Conservation (phyloP, 1,140 invertebrate species). For the Cardiocondyla obscurior region DNA sequence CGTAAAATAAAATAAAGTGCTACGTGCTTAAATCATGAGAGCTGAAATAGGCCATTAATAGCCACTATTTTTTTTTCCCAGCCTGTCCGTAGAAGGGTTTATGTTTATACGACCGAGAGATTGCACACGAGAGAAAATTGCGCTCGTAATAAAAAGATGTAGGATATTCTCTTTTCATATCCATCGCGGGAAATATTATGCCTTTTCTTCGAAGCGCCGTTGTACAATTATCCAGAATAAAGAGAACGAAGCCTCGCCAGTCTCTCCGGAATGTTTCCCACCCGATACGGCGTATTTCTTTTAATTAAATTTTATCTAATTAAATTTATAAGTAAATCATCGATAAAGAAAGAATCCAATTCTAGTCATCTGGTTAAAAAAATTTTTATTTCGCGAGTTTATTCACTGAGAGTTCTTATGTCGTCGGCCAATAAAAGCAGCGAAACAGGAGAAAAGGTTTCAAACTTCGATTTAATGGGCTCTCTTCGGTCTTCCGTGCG, state of each 20-base stretch:
- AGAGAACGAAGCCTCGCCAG: not conserved
- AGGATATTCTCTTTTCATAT: not conserved
- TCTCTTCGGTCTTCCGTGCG: not conserved
- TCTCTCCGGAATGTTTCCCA: not conserved
- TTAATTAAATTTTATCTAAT: too few species aligned
- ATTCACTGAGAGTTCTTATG: not conserved
- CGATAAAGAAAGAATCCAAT: not conserved
- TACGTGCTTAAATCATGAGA: not conserved
- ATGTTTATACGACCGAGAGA: not conserved
- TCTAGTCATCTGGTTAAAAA: too few species aligned
- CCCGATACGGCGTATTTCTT: too few species aligned
- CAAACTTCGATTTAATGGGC: constrained; percentile 14
- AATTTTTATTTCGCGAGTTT: not conserved
- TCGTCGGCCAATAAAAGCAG: not conserved
- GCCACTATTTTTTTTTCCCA: not conserved
- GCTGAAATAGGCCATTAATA: not conserved
- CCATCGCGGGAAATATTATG: constrained; percentile 2
- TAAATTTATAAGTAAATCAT: too few species aligned
- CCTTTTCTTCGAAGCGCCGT: constrained; percentile 7
- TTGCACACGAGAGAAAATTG: not conserved
- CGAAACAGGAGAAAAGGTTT: not conserved
- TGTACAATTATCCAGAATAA: constrained; percentile 40
- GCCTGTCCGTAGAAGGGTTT: not conserved
- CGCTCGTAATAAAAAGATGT: not conserved
- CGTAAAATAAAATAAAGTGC: too few species aligned